Evolutionary conservation across 2,113 vertebrate species (phyloP).

Genomic region (Sceloporus tristichus): DNA sequence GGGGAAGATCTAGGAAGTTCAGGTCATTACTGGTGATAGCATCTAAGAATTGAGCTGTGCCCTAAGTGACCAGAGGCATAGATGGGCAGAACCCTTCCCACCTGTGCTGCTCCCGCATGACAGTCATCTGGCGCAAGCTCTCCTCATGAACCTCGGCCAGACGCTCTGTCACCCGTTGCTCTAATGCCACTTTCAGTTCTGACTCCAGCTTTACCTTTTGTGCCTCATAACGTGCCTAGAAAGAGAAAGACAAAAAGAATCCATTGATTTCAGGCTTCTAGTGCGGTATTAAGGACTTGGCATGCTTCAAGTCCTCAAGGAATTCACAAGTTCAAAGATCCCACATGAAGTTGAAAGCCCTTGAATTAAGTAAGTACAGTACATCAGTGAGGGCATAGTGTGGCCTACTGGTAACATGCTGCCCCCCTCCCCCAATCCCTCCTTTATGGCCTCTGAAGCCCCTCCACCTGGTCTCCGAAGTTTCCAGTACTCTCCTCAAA

Average conservation of each 20-base stretch:
- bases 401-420: no score
- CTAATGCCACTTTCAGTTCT: constrained; percentile 76
- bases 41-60: not conserved
- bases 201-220: constrained; percentile 80
- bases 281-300: no score
- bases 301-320: not conserved
- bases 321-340: no score
- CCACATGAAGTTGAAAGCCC: not conserved
- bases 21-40: not conserved
- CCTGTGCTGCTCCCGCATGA: constrained; percentile 81
- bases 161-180: constrained; percentile 76
- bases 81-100: constrained; percentile 10
- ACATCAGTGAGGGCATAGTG: no score
- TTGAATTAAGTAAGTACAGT: no score
- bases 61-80: not conserved
- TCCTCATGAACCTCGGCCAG: constrained; percentile 76
- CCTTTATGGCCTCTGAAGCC: no score
- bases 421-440: no score
- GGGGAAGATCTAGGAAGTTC: not conserved
- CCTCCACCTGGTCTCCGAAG: no score
- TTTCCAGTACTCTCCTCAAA: no score
- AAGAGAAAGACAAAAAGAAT: not conserved
- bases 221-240: constrained; percentile 77
- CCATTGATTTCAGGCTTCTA: not conserved
- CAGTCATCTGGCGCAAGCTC: constrained; percentile 67